These are phyloP conservation scores for Acanthacorydalis orientalis DNA, from an alignment of 2,888 invertebrate genomes.

Conservation along the genomic window DNA sequence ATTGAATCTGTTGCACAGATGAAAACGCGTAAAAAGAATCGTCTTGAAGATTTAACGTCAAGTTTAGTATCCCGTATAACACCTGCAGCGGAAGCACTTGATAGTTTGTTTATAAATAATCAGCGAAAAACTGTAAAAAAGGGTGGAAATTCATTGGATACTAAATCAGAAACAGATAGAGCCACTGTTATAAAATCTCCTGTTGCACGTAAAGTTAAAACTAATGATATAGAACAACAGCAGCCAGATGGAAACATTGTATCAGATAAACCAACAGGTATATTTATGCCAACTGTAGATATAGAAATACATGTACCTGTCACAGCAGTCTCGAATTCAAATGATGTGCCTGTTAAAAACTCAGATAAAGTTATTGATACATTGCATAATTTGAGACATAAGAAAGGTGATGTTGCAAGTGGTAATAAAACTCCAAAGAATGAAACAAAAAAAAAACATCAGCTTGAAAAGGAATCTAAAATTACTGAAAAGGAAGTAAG, in stretches of 20 bases:
- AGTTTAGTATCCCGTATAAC: constrained; percentile 43
- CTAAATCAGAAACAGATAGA: constrained; percentile 16
- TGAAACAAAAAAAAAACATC: constrained; percentile 18
- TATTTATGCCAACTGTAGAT: constrained; percentile 52
- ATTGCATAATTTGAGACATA: constrained; percentile 9
- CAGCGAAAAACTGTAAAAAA: constrained; percentile 34
- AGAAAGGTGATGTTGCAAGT: constrained; percentile 21
- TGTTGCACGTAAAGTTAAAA: constrained; percentile 31
- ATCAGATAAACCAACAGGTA: constrained; percentile 38
- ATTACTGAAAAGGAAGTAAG: constrained; percentile 19
- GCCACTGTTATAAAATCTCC: constrained; percentile 41
- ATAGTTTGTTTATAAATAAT: constrained; percentile 32
- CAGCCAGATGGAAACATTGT: constrained; percentile 17
- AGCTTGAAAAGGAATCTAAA: constrained; percentile 22
- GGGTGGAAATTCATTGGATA: constrained; percentile 27
- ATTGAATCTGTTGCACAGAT: constrained; percentile 27
- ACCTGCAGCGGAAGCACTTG: constrained; percentile 34
- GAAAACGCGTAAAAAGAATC: constrained; percentile 43
- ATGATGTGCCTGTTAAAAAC: constrained; percentile 26
- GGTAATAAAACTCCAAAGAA: constrained; percentile 23
- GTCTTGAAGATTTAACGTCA: constrained; percentile 40
- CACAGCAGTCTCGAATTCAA: constrained; percentile 32
- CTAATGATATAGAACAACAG: constrained; percentile 29
- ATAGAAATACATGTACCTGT: constrained; percentile 47
- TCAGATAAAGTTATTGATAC: constrained; percentile 21